Base-by-base conservation (phyloP, 92 coral and sea anemone species). In the Galaxea fascicularis region DNA sequence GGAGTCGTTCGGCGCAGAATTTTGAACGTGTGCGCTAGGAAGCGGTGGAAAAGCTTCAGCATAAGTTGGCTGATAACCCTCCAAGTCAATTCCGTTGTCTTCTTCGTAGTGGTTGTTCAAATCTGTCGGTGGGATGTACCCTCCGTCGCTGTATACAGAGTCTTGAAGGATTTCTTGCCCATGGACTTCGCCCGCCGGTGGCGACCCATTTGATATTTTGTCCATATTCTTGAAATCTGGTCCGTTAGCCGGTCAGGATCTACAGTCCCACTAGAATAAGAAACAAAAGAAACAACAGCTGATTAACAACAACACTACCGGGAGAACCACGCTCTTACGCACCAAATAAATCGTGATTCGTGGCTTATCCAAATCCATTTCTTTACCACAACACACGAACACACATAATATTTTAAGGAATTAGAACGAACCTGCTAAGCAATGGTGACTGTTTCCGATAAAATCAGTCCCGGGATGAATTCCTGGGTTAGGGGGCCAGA, bases 241-340 rank as follows among this genome's bases (percentile, higher is more conserved):
- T 97, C 99, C 99, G 91, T 97, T 45, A 49, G 90, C 99, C 99
- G 98, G 97, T 95, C 99, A 92, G 96, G 95, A 89, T 97, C 99
- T 93, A 88, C 99, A 97, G 99, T 90, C 92, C 93, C 99, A 97
- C 99, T 97, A 71, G 16, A 88, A 53, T 26, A 75, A 41, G 54
- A 78, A 31, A 77, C 16, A 85, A 85, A 65, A 27, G 56, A 82
- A 67, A 79, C 51, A 73, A 73, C 30, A 84, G 64, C 73, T 65
- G 28, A 35, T 68, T 51, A 29, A 18, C 58, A 15, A 52, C n/a
- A 18, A 30, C 76, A 69, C 26, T 75, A 74, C 27, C 41, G 7
- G 29, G 71, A 71, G 30, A 59, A 77, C 60, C 85, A 70, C 62
- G 41, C 64, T 27, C 51, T 28, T 18, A 21, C 29, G 25, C 24